These are phyloP conservation scores for Drosophila arizonae DNA, from an alignment of 1,140 invertebrate species.

Conservation along the genomic window DNA sequence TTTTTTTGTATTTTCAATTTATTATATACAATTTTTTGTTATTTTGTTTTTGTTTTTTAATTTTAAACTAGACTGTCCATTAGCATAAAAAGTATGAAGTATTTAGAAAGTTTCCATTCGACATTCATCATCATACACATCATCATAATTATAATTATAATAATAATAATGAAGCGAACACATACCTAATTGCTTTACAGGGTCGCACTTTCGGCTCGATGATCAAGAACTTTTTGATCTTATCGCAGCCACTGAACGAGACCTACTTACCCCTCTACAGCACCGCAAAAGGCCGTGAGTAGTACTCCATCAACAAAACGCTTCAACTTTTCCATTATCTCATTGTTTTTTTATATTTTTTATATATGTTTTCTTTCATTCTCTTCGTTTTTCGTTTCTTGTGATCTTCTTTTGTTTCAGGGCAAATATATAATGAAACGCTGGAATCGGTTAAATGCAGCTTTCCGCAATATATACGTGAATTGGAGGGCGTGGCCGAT, in stretches of 20 bases:
- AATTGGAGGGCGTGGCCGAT: slow-evolving; percentile 92
- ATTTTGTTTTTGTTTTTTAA: neutral
- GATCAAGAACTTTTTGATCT: slow-evolving; percentile 88
- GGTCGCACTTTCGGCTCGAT: slow-evolving; percentile 89
- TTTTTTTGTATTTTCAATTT: slow-evolving; percentile 6
- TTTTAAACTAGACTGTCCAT: slow-evolving; percentile 1
- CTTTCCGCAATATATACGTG: slow-evolving; percentile 91
- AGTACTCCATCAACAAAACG: neutral
- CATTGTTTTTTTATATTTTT: too few species aligned
- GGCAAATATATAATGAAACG: slow-evolving; percentile 88
- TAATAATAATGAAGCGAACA: neutral
- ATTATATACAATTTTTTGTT: neutral
- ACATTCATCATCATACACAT: slow-evolving; percentile 6
- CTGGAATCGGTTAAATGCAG: slow-evolving; percentile 86
- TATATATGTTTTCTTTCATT: neutral
- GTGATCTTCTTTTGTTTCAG: slow-evolving; percentile 31
- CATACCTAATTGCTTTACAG: slow-evolving; percentile 83
- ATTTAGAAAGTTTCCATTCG: slow-evolving; percentile 6
- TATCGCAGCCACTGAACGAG: slow-evolving; percentile 86
- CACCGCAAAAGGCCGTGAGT: slow-evolving; percentile 86
- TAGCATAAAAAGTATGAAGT: slow-evolving; percentile 11
- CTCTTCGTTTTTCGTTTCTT: neutral
- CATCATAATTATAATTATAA: slow-evolving; percentile 5
- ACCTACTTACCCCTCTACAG: slow-evolving; percentile 88
- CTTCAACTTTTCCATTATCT: too few species aligned